A percentile compares a stretch with the other conserved stretches of the same genome.
These are phyloP conservation scores for Pectinophora gossypiella DNA, from an alignment of 1,140 invertebrate genomes.

Conservation along the genomic window DNA sequence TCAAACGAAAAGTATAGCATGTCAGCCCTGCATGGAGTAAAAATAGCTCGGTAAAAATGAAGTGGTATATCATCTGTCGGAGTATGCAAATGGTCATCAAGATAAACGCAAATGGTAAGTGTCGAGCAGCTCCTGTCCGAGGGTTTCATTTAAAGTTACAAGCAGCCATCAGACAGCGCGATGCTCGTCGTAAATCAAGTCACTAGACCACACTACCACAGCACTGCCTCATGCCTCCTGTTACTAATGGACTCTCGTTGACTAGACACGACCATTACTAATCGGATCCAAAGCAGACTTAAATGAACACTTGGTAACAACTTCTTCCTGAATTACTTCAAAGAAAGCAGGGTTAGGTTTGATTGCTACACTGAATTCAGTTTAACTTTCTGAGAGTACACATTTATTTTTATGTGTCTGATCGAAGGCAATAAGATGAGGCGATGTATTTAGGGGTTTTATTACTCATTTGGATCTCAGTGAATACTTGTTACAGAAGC, in stretches of 20 bases:
- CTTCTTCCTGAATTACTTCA: slow-evolving; percentile 6
- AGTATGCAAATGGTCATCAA: slow-evolving; percentile 14
- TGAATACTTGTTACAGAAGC: slow-evolving; percentile 31
- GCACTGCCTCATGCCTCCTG: slow-evolving; percentile 10
- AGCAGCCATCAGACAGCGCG: slow-evolving; percentile 23
- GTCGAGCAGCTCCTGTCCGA: slow-evolving; percentile 12
- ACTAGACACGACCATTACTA: slow-evolving; percentile 6
- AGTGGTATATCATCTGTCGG: slow-evolving; percentile 4
- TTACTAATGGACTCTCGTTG: slow-evolving; percentile 26
- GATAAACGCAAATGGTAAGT: slow-evolving; percentile 17
- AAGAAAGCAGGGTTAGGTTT: slow-evolving; percentile 6
- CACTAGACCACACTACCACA: background rate
- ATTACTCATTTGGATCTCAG: slow-evolving; percentile 20
- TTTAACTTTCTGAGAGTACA: background rate
- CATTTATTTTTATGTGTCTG: background rate
- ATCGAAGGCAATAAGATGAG: background rate
- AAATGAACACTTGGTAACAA: slow-evolving; percentile 18
- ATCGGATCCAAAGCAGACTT: slow-evolving; percentile 11
- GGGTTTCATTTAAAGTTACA: slow-evolving; percentile 30
- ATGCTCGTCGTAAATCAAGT: slow-evolving; percentile 33
- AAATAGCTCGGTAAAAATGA: background rate
- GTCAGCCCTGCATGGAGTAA: background rate
- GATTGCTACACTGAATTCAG: slow-evolving; percentile 6
- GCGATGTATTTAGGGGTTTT: slow-evolving; percentile 4
- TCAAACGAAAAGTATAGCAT: slow-evolving; percentile 12